Conservation (phyloP, 2,797 vertebrate genomes). For the Phalanger gymnotis region DNA sequence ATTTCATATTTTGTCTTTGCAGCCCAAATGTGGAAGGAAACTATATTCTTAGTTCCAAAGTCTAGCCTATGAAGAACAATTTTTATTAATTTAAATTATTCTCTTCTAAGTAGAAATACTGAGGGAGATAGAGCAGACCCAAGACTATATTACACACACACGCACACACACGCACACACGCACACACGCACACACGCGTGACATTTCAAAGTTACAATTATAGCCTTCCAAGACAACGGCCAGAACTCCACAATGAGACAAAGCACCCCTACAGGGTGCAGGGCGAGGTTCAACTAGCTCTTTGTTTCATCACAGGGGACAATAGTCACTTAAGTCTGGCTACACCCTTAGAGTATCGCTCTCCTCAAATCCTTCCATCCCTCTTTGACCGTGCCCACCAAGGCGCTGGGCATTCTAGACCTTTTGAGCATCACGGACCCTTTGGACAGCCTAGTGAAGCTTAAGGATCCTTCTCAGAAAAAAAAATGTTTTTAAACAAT, state of each 20-base stretch:
- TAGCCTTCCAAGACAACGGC: neutral
- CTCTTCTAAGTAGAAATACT: neutral
- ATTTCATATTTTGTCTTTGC: neutral
- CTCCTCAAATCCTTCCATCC: neutral
- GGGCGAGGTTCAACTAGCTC: neutral
- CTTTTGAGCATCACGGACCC: neutral
- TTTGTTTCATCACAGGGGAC: neutral
- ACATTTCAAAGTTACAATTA: neutral
- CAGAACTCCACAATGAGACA: neutral
- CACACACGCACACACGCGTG: neutral
- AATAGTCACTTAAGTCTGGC: neutral
- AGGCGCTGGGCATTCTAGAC: neutral
- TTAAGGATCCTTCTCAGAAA: neutral
- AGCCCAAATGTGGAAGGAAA: neutral
- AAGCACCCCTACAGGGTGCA: neutral
- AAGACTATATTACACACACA: neutral
- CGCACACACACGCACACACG: neutral
- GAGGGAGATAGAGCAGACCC: neutral
- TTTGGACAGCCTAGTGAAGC: neutral
- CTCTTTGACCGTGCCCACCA: neutral
- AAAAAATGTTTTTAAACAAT: neutral
- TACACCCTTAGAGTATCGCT: neutral
- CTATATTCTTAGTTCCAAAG: neutral
- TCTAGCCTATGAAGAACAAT: neutral
- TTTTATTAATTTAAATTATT: neutral